Evolutionary conservation across 2,113 vertebrate genomes (phyloP), one percentile per base, ranked within the genome.

Genomic region (Urocitellus parryii): DNA sequence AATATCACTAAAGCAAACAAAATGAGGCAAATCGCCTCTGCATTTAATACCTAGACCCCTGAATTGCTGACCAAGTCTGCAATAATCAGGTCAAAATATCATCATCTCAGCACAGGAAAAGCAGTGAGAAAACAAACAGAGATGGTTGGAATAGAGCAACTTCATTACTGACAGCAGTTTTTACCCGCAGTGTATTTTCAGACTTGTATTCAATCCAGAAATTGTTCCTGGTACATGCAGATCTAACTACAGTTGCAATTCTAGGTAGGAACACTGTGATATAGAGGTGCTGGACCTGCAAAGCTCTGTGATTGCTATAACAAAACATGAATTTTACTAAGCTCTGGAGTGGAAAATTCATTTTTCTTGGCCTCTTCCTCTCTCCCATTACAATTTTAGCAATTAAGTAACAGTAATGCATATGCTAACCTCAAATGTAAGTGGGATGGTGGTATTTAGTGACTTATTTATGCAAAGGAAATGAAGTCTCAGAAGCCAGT

Each of bases 331-430:
- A 93, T 18, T 84, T 81, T 8, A 70, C n/a, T 45, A 42, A 14
- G 83, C 45, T 93, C 79, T 76, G 27, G 27, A 88, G 51, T 27
- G 68, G 42, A 81, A 91, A n/a, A 48, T 68, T 32, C 74, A 25
- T 13, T 73, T 92, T 27, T 68, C 72, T 48, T 61, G 4, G 63
- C 42, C 20, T 37, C 72, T 61, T 93, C 68, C 61, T 63, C 2
- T 67, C 82, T 90, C 61, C 24, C 51, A 65, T 77, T 84, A 93
- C 42, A 82, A 27, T 87, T 88, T 94, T 89, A 74, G 77, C 68
- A 63, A 78, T 67, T 79, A 92, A 51, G 86, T 87, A 61, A 72
- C 34, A 17, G 53, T 29, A 80, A 14, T 51, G 12, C 27, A 70
- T 70, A 58, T 1, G 45, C 12, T 79, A 70, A 93, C 79, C 29